These are phyloP conservation scores for Stomatorhinus ivindoensis DNA, from an alignment of 2,113 vertebrate genomes.

Conservation along the genomic window DNA sequence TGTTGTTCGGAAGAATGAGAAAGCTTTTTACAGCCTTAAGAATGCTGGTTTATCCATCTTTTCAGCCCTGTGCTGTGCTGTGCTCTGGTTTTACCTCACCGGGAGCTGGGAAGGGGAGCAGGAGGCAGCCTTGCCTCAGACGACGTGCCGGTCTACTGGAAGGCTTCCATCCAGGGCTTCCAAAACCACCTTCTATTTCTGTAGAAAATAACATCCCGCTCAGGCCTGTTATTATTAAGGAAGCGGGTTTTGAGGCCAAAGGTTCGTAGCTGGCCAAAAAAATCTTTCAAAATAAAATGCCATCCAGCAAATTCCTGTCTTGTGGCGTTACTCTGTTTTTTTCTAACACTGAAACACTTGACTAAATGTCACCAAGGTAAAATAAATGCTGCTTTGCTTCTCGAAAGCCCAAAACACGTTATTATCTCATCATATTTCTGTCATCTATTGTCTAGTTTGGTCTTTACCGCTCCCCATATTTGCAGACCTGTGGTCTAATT, in stretches of 20 bases:
- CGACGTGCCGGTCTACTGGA: conserved; percentile 24
- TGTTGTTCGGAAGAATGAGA: not conserved
- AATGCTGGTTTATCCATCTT: not conserved
- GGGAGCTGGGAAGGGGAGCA: not conserved
- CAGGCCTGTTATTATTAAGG: conserved; percentile 61
- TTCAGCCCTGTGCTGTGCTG: not conserved
- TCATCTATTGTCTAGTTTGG: not conserved
- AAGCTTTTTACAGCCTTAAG: not conserved
- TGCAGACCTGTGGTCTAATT: not conserved
- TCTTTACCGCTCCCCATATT: not conserved
- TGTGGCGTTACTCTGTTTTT: conserved; percentile 42
- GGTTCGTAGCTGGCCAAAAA: conserved; percentile 64
- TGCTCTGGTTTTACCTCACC: not conserved
- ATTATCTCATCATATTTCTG: not conserved
- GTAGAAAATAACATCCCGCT: conserved; percentile 54
- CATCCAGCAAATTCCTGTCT: conserved; percentile 48
- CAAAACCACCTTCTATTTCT: conserved; percentile 54
- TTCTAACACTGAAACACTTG: conserved; percentile 21
- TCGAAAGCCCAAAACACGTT: not conserved
- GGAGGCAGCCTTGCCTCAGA: not conserved
- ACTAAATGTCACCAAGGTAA: conserved; percentile 1
- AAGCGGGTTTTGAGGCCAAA: conserved; percentile 56
- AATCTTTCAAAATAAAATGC: conserved; percentile 54
- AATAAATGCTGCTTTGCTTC: not conserved
- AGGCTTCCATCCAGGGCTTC: conserved; percentile 29